Evolutionary conservation across 2,113 vertebrate species (phyloP), one percentile per base, ranked within the genome.

Genomic region (Pelecanus crispus): DNA sequence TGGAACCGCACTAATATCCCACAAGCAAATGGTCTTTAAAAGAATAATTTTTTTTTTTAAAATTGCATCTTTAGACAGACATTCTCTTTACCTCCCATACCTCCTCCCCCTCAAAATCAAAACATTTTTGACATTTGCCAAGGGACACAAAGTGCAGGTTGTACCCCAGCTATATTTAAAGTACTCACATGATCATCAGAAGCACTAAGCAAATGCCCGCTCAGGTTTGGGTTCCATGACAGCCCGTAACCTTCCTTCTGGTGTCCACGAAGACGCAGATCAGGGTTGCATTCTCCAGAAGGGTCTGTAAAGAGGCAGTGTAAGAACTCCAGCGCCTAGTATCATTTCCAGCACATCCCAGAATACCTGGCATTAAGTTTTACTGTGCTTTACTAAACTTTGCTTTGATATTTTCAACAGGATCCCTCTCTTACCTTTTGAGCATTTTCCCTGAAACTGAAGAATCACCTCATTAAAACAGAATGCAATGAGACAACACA

Each of bases 221-320:
- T 99, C 80, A 99, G 98, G 97, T 99, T 99, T 17, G 99, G 99
- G 97, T 99, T 99, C 99, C 99, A 99, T 14, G 99, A 99, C 38
- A 99, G 98, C 28, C 99, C 99, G 19, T 99, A 99, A 4, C 99
- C 99, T 96, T 99, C 99, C 92, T 99, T 99, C 97, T 99, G 99
- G 97, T 99, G 99, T 34, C 99, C 99, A 88, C 99, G 98, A 25
- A 99, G 98, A 42, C 99, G 99, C 65, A 99, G 97, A 53, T 99
- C 99, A 13, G 99, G 99, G 94, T 99, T 99, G 92, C 99, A 99
- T 94, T 99, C 99, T 29, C 99, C 99, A 96, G 99, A 99, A 45
- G 99, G 99, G 88, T 99, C 99, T 99, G 93, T 5, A 96, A 97
- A 36, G 40, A 88, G 78, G 74, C 22, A 59, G 9, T 0, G 0